Base-by-base conservation (phyloP, 1,140 invertebrate species). In the Hestina assimilis region DNA sequence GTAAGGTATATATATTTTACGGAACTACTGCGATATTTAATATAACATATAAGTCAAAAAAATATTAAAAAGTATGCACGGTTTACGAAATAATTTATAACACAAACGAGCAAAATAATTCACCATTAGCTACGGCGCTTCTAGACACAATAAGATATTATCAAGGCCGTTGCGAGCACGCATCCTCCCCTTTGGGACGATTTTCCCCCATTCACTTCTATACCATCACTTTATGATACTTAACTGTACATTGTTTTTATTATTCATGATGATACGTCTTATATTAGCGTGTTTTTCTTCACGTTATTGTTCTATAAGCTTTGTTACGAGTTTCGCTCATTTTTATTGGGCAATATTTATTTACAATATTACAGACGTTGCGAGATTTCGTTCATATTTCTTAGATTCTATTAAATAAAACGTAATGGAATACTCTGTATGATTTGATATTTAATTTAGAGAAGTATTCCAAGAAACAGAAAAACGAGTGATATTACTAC, bases 191-290 rank as follows among this genome's bases (percentile, higher is more conserved):
- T 64, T 42, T 7, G 73, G 65, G 73, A 70, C 70, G 65, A 35
- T 80, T 81, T 79, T 75, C 68, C 75, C 67, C 73, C 66, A 72
- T 83, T 69, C 80, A 71, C 73, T 76, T 76, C 76, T 79, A 72
- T 76, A 78, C 74, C 73, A 76, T 77, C 78, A 75, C 75, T 82
- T 82, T 82, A 80, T 83, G 76, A 82, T 80, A 74, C 65, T 74
- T 62, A 64, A 70, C 72, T 70, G 72, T 72, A 67, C 68, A 65
- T 65, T 74, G n/a, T 78, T 78, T 83, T 75, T 83, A 83, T 81
- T 83, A 83, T 83, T 83, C 79, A 80, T 80, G 72, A 66, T 83
- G 81, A 83, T 81, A 81, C 72, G 51, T 61, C 62, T 56, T 72
- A 76, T 77, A 79, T 83, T 83, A 83, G 72, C 65, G 59, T 71